Conservation (phyloP, 2,888 invertebrate genomes). For the Calameuta idolon region DNA sequence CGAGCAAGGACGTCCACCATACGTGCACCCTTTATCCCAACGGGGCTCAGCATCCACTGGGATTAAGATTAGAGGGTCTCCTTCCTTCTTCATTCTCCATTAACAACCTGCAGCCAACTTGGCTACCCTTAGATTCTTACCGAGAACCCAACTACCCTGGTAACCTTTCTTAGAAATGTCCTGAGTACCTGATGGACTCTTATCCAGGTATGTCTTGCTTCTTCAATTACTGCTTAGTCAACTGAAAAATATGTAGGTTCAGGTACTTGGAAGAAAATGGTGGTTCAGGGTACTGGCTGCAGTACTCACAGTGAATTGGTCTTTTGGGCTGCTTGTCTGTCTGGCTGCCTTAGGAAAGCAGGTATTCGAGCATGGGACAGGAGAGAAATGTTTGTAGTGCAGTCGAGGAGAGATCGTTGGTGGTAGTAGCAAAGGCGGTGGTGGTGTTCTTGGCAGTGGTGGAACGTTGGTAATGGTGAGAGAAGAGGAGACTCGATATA, state of each 20-base stretch:
- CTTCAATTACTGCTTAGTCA: neutral
- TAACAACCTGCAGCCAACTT: neutral
- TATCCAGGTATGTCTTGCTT: neutral
- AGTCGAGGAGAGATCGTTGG: slow-evolving; percentile 27
- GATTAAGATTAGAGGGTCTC: neutral
- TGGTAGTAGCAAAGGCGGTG: slow-evolving; percentile 26
- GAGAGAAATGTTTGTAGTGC: neutral
- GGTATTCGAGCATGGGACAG: neutral
- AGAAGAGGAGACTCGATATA: slow-evolving; percentile 54
- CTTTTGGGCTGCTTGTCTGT: neutral
- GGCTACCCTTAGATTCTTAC: neutral
- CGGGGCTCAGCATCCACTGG: neutral
- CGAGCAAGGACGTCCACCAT: neutral
- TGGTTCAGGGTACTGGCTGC: neutral
- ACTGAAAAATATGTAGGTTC: neutral
- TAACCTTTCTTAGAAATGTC: neutral
- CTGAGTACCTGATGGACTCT: neutral
- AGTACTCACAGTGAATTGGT: neutral
- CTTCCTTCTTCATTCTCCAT: neutral
- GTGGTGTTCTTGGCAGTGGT: slow-evolving; percentile 25
- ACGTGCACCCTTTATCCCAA: neutral
- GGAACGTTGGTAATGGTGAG: slow-evolving; percentile 32
- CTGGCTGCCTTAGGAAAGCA: neutral
- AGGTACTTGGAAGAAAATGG: neutral
- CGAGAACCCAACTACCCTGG: neutral